Evolutionary conservation across 1,140 invertebrate species (phyloP), one percentile per base, ranked within the genome.

Genomic region (Drosophila tristis): DNA sequence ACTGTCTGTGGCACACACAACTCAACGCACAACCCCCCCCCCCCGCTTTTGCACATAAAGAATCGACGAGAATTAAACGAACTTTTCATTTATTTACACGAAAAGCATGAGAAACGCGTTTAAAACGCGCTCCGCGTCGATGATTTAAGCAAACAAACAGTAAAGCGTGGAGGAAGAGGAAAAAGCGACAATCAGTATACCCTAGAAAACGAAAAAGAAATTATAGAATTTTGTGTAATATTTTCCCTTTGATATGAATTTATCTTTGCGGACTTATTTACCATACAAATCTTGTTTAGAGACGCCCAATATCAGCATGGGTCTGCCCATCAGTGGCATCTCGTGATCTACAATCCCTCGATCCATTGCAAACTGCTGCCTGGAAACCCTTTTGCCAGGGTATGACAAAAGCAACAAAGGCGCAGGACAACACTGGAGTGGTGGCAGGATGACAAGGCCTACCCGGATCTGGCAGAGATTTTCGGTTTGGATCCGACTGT

Each of bases 1-100:
- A 13, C 3, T 64, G 11, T 8, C 42, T 15, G 35, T 39, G 35
- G 35, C n/a, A 16, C 25, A 29, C 47, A 9, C 25, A n/a, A 9
- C n/a, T 20, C 23, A 11, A 47, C 29, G 13, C 15, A 9, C 8
- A 35, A 35, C 7, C 7, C 53, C 8, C 7, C 29, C 6, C 51
- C 16, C 45, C 53, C n/a, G n/a, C 43, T 23, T 51, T 44, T 50
- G 48, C 60, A 65, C 55, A 78, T 87, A 82, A 86, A 78, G 81
- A 82, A 89, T 89, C 66, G 60, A 77, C 75, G 47, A 77, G 79
- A 89, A 87, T 87, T 87, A 87, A 87, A 89, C 79, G 79, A 84
- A 79, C 72, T 87, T 87, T 87, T 87, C 84, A 87, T 87, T 87
- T 87, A 87, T 87, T 87, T 89, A 87, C 76, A 68, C 77, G 80